Percentiles rank a stretch among this genome's conserved stretches.
Evolutionary conservation across 1,140 invertebrate genomes (phyloP).

Genomic region (Atta cephalotes): DNA sequence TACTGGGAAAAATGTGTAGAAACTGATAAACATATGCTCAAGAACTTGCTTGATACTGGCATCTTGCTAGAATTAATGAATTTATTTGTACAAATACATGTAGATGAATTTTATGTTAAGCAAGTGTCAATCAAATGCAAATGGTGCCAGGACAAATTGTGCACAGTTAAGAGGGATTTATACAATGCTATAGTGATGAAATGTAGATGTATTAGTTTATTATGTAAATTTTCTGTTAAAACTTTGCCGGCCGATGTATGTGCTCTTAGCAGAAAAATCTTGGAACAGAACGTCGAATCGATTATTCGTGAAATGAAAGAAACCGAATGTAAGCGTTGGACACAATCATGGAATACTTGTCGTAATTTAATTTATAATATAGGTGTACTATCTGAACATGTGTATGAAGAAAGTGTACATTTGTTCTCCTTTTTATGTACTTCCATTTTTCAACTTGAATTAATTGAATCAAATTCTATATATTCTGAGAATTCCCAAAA

Average conservation of each 20-base stretch:
- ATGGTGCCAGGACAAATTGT: slow-evolving; percentile 55
- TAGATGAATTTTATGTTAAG: slow-evolving; percentile 47
- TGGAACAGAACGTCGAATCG: slow-evolving; percentile 60
- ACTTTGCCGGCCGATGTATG: slow-evolving; percentile 59
- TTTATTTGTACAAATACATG: slow-evolving; percentile 31
- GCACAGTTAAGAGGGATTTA: slow-evolving; percentile 69
- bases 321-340: slow-evolving; percentile 70
- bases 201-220: slow-evolving; percentile 58
- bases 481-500: slow-evolving; percentile 36
- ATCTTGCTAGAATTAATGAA: slow-evolving; percentile 59
- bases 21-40: neutral
- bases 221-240: slow-evolving; percentile 60
- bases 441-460: slow-evolving; percentile 68
- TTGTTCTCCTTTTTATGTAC: slow-evolving; percentile 71
- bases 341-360: slow-evolving; percentile 67
- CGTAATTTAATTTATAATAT: slow-evolving; percentile 75
- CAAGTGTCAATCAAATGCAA: slow-evolving; percentile 61
- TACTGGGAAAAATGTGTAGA: slow-evolving; percentile 73
- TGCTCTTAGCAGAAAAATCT: slow-evolving; percentile 37
- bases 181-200: slow-evolving; percentile 62
- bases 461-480: slow-evolving; percentile 32
- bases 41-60: slow-evolving; percentile 53
- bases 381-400: slow-evolving; percentile 59
- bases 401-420: slow-evolving; percentile 68
- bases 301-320: slow-evolving; percentile 68